Evolutionary conservation across 2,113 vertebrate species (phyloP).

Genomic region (Solea solea): DNA sequence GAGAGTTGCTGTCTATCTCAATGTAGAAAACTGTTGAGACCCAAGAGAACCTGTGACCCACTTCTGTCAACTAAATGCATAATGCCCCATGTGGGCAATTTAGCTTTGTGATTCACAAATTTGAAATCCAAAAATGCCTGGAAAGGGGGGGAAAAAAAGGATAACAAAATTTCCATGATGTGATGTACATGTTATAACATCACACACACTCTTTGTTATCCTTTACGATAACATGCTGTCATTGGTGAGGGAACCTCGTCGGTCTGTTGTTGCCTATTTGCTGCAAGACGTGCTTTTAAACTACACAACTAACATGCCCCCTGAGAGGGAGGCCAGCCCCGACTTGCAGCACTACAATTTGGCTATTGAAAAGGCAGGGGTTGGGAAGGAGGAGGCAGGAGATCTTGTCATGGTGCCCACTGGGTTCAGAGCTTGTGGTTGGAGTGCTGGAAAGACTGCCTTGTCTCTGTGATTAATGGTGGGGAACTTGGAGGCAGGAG

Average conservation of each 20-base stretch:
- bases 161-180: conserved; percentile 17
- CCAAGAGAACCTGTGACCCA: conserved; percentile 63
- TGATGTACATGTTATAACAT: conserved; percentile 8
- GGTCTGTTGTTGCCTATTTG: conserved; percentile 44
- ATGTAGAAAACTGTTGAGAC: conserved; percentile 31
- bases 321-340: conserved; percentile 67
- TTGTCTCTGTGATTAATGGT: conserved; percentile 79
- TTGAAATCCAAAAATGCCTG: conserved; percentile 19
- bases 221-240: conserved; percentile 52
- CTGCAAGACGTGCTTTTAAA: conserved; percentile 49
- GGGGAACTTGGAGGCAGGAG: conserved; percentile 65
- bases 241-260: conserved; percentile 40
- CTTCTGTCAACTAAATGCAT: conserved; percentile 56
- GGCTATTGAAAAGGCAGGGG: conserved; percentile 65
- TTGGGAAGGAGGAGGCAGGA: conserved; percentile 67
- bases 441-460: conserved; percentile 75
- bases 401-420: conserved; percentile 76
- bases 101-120: neutral
- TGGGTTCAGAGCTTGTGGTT: conserved; percentile 78
- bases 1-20: conserved; percentile 37
- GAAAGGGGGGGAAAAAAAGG: neutral
- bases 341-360: conserved; percentile 72
- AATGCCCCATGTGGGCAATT: conserved; percentile 26
- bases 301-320: conserved; percentile 61
- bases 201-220: conserved; percentile 17